Evolutionary conservation across 35 echinoderm and acorn worm species (phyloP), one percentile per base, ranked within the genome.

Genomic region (Ptychodera flava): DNA sequence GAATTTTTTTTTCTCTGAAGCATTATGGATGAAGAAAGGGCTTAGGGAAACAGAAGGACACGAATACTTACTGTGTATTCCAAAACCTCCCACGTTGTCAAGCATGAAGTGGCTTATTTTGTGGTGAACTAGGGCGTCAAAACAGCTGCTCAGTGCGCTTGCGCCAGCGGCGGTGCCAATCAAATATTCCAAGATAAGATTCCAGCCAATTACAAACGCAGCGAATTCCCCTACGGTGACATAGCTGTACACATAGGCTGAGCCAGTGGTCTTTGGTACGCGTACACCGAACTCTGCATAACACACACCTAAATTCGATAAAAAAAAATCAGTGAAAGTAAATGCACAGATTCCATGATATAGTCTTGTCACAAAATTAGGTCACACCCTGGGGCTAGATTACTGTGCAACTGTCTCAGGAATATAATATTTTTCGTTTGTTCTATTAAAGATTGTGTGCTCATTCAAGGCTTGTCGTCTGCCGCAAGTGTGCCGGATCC

Each of bases 241-340:
- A 88, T 99, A 99, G 88, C 96, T 99, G 85, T 99, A 99, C 92
- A 94, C 92, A 88, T 94, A 94, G 81, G 92, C 92, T 36, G 96
- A 94, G 30, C 92, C 96, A 33, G 96, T 99, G 16, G 92, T 94
- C 86, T 99, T 94, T 32, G 96, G 96, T 29, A 99, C 96, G 36
- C 96, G 85, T 35, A 99, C 92, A 22, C 96, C 92, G 64, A 99
- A 99, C 77, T 99, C 96, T 33, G 90, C 96, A 31, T 99, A 99
- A 79, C 96, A 99, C n/a, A 99, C 96, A 88, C 96, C 96, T 99
- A 83, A 36, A 35, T 16, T 77, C 52, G 27, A 85, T 87, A 76
- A 91, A 28, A 82, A 33, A 30, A 86, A 33, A 83, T 1, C 37
- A 1, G 28, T 37, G 28, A 83, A 32, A 15, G 28, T 32, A 15